Evolutionary conservation across 1,140 invertebrate genomes (phyloP).

Genomic region (Orius laevigatus): DNA sequence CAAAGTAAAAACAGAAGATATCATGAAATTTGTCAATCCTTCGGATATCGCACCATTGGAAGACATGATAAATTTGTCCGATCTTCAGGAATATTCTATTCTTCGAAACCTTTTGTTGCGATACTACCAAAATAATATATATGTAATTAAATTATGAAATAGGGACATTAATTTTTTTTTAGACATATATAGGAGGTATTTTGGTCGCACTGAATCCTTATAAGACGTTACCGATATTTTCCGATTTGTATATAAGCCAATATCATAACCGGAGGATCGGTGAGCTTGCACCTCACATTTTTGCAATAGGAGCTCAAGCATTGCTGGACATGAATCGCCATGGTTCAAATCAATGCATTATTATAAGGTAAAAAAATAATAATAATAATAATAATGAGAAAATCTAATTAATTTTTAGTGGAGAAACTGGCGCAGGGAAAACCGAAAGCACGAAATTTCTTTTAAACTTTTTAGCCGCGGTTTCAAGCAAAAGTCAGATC

Average conservation of each 20-base stretch:
- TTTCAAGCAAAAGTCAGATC: slow-evolving; percentile 56
- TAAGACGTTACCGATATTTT: slow-evolving; percentile 96
- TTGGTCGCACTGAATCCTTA: slow-evolving; percentile 98
- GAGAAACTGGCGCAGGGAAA: slow-evolving; percentile 96
- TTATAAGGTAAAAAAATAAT: slow-evolving; percentile 74
- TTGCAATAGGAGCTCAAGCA: slow-evolving; percentile 95
- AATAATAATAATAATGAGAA: too few relatives aligned
- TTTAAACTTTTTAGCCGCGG: slow-evolving; percentile 92
- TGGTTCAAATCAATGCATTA: slow-evolving; percentile 92
- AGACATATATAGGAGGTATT: slow-evolving; percentile 98
- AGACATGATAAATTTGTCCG: slow-evolving; percentile 98
- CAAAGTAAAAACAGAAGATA: slow-evolving; percentile 83
- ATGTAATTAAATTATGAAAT: too few relatives aligned
- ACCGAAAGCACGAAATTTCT: slow-evolving; percentile 98
- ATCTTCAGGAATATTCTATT: slow-evolving; percentile 96
- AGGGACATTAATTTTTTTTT: too few relatives aligned
- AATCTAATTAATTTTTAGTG: slow-evolving; percentile 30
- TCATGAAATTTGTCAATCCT: slow-evolving; percentile 96
- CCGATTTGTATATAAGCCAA: slow-evolving; percentile 89
- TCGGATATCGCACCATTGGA: slow-evolving; percentile 96
- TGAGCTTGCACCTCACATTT: slow-evolving; percentile 94
- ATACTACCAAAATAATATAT: slow-evolving; percentile 98
- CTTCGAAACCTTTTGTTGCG: slow-evolving; percentile 90
- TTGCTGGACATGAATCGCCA: slow-evolving; percentile 93
- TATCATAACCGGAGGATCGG: slow-evolving; percentile 97